Evolutionary conservation across 2,888 invertebrate species (phyloP), one percentile per base, ranked within the genome.

Genomic region (Pyrgus malvae): DNA sequence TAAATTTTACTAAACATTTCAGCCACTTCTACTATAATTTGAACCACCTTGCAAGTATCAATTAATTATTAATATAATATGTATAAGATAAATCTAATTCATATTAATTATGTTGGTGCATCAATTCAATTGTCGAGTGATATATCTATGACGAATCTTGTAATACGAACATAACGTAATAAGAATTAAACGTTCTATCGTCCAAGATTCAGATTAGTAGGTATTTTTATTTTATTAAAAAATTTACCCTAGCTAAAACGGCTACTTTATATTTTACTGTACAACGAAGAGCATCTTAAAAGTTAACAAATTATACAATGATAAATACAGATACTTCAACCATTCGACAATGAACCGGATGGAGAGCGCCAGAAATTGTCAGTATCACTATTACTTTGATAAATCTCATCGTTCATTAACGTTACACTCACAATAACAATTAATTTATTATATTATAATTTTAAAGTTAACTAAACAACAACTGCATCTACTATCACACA

Each of bases 401-500:
- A 80, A 78, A 69, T 80, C 83, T 83, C 82, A 85, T 73, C 73
- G 78, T 76, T 83, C 78, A 80, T 81, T 81, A 84, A 88, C 80
- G 83, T 87, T 89, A 90, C 88, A 87, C 80, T 79, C 89, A 88
- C 88, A 77, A 87, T 89, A 90, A 90, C 89, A 85, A 86, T 88
- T 87, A 74, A 86, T 85, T 76, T 68, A 70, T 69, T 80, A 80
- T 76, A 83, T 80, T 61, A 55, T 76, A 81, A 72, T 72, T 67
- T 74, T 75, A 84, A 86, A 85, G 79, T 86, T 89, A 89, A 90
- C 87, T 90, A 91, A 90, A 90, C 90, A 90, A 91, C 90, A 90
- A 91, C 90, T 88, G 89, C 90, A 84, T 83, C 90, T 90, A 91
- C 90, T 90, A 91, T 91, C 91, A 91, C 91, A 91, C 91, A 89